phyloP scores from a whole-genome alignment of 2,797 vertebrate species.

The Poecilia gillii region DNA sequence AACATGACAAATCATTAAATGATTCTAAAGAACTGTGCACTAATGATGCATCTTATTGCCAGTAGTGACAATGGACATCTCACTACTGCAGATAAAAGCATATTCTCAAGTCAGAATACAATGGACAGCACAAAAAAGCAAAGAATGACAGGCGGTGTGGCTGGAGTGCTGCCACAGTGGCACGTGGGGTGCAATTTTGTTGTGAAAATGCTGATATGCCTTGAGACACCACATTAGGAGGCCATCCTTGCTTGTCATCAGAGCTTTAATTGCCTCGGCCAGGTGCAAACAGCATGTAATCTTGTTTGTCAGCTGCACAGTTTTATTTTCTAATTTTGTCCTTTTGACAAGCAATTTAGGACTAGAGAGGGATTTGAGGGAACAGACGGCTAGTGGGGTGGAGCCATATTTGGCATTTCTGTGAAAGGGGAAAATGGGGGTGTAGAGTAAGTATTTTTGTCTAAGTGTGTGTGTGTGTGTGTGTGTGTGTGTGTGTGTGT shows the following conservation, averaged over 20 bases:
- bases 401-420: constrained; percentile 57
- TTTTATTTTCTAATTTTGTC: constrained; percentile 79
- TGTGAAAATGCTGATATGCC: constrained; percentile 74
- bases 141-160: constrained; percentile 53
- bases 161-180: constrained; percentile 41
- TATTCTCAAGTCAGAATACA: constrained; percentile 19
- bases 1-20: not conserved
- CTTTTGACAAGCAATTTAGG: constrained; percentile 80
- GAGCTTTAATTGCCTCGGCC: constrained; percentile 79
- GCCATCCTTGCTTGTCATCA: constrained; percentile 76
- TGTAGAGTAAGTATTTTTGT: constrained; percentile 28
- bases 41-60: not conserved
- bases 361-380: constrained; percentile 69
- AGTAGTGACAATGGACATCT: constrained; percentile 61
- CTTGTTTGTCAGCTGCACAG: constrained; percentile 77
- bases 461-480: constrained; percentile 4
- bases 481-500: constrained; percentile 4
- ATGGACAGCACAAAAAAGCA: constrained; percentile 47
- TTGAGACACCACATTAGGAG: constrained; percentile 77
- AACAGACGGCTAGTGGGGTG: constrained; percentile 50
- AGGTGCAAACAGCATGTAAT: constrained; percentile 84
- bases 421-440: constrained; percentile 39
- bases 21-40: not conserved
- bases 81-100: constrained; percentile 43
- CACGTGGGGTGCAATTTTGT: constrained; percentile 63